Evolutionary conservation across 2,797 vertebrate species (phyloP).

Genomic region (Morelia viridis): DNA sequence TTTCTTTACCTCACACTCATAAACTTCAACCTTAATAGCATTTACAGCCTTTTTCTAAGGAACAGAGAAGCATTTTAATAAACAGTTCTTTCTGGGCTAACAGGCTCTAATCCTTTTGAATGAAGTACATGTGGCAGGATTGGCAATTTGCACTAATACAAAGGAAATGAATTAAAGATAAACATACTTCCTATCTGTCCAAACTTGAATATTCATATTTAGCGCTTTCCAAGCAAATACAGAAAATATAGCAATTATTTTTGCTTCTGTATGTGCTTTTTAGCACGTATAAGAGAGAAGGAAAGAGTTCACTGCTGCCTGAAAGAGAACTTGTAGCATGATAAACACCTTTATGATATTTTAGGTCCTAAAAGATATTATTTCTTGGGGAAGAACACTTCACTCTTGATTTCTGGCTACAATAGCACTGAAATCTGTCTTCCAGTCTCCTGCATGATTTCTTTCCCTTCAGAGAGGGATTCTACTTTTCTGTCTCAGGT

Average conservation of each 20-base stretch:
- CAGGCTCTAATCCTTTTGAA: constrained; percentile 2
- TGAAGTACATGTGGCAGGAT: neutral
- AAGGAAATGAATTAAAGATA: neutral
- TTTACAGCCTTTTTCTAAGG: neutral
- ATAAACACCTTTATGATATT: neutral
- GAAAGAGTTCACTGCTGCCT: neutral
- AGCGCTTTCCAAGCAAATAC: neutral
- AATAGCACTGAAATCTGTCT: neutral
- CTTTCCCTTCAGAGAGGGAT: neutral
- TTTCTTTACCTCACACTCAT: neutral
- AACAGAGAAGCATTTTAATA: neutral
- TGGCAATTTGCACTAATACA: neutral
- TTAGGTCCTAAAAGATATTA: neutral
- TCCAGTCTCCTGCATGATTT: neutral
- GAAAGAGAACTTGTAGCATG: neutral
- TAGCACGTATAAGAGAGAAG: neutral
- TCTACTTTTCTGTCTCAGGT: neutral
- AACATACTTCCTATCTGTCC: neutral
- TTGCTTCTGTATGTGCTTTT: neutral
- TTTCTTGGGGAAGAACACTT: neutral
- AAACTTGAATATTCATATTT: neutral
- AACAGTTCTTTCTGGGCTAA: neutral
- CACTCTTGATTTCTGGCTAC: neutral
- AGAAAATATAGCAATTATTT: neutral
- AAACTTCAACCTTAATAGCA: neutral